Conservation (phyloP, 2,797 vertebrate genomes). For the Hypotaenidia philippensis region DNA sequence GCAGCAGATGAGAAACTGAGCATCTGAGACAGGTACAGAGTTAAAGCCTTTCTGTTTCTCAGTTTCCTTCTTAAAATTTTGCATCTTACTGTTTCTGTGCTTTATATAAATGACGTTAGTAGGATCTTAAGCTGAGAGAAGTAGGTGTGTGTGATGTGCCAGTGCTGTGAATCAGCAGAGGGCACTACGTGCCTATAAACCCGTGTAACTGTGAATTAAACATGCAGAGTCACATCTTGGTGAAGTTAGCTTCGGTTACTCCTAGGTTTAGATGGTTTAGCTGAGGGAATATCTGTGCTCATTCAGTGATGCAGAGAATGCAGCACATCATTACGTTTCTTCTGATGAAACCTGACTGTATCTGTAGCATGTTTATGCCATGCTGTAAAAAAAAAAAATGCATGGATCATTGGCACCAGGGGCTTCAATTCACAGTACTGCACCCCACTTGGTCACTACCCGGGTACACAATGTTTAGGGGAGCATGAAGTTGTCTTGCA, state of each 20-base stretch:
- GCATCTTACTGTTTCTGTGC: fast-evolving
- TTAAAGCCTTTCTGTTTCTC: not conserved
- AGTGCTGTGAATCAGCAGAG: conserved; percentile 43
- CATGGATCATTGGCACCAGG: not conserved
- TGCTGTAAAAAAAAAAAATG: conserved; percentile 25
- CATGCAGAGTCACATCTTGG: not conserved
- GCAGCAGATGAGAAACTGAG: not conserved
- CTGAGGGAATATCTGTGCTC: not conserved
- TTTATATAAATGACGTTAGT: fast-evolving
- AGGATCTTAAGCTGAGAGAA: not conserved
- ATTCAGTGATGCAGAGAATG: not conserved
- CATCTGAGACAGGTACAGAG: not conserved
- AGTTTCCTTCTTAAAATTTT: not conserved
- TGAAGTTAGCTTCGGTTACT: not conserved
- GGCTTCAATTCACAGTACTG: not conserved
- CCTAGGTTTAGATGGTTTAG: not conserved
- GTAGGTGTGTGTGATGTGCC: not conserved
- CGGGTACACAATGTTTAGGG: not conserved
- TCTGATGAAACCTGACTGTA: not conserved
- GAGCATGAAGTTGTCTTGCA: not conserved
- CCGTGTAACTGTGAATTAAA: not conserved
- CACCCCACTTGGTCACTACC: not conserved
- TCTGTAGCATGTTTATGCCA: not conserved
- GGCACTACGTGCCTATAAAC: conserved; percentile 21
- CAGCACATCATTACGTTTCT: not conserved